These are phyloP conservation scores for Pandion haliaetus DNA, from an alignment of 2,113 vertebrate genomes.

Conservation along the genomic window DNA sequence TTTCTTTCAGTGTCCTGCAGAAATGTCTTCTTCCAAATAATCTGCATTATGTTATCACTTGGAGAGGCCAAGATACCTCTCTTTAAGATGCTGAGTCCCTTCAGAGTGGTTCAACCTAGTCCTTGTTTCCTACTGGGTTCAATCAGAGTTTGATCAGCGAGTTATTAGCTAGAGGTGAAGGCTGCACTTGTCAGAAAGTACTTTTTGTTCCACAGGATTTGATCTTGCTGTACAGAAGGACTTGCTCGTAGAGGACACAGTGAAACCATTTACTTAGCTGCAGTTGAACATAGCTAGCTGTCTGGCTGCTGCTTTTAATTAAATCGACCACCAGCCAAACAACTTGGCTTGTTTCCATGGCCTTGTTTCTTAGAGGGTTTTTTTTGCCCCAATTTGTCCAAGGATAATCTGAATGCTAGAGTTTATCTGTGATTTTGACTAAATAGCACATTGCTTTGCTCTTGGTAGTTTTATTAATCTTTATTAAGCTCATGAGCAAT, in stretches of 20 bases:
- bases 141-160: background rate
- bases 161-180: background rate
- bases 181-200: background rate
- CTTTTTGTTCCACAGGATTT: background rate
- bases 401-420: background rate
- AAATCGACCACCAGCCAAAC: background rate
- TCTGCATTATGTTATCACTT: no score
- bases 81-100: background rate
- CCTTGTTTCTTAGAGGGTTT: background rate
- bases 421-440: background rate
- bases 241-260: background rate
- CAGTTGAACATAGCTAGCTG: background rate
- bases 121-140: background rate
- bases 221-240: background rate
- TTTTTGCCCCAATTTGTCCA: background rate
- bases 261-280: background rate
- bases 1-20: background rate
- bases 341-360: background rate
- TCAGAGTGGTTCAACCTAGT: background rate
- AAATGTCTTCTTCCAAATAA: background rate
- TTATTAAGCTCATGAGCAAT: background rate
- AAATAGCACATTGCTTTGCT: background rate
- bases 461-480: background rate
- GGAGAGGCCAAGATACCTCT: background rate
- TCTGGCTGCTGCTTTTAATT: slow-evolving; percentile 36